Base-by-base conservation (phyloP, 2,888 invertebrate species). In the Conops quadrifasciatus region DNA sequence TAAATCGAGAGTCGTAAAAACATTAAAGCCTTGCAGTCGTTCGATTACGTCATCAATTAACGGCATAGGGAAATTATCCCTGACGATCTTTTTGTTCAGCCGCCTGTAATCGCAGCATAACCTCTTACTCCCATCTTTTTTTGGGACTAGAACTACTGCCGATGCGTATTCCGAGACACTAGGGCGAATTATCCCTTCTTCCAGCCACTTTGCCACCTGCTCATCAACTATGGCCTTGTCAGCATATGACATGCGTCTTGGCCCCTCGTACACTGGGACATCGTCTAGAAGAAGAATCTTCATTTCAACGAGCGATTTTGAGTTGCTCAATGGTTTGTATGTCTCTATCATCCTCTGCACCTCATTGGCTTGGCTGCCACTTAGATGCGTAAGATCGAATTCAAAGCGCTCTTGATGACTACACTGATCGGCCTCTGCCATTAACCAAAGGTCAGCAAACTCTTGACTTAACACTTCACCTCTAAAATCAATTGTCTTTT, bases 1-100 rank as follows among this genome's bases (percentile, higher is more conserved):
- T 21, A 78, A 63, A 71, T 78, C 78, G 0, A 79, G 62, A 13
- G 74, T 69, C 1, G 76, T 75, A 47, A 76, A 80, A 15, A 75
- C 74, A n/a, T 67, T 72, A 21, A 73, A 75, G 3, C 74, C 74
- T 26, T 73, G 69, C 47, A 78, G 53, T 4, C 59, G 45, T 2
- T 76, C 72, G 1, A 76, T 5, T 0, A 73, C 72, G 13, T 76
- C 73, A 4, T 76, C 76, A 13, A 78, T 74, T 11, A 74, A n/a
- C 1, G 62, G 59, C 72, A 76, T 71, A 1, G 73, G 76, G 45
- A 76, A 76, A 66, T 77, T 74, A 43, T 75, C 75, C 5, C 73
- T 65, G 1, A 73, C 16, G 13, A 76, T 75, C 62, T 73, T 74
- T 43, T 74, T 70, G 24, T 77, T 78, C 4, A 77, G 24, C 21